Evolutionary conservation across 2,113 vertebrate species (phyloP).

Genomic region (Rhipidura dahli): DNA sequence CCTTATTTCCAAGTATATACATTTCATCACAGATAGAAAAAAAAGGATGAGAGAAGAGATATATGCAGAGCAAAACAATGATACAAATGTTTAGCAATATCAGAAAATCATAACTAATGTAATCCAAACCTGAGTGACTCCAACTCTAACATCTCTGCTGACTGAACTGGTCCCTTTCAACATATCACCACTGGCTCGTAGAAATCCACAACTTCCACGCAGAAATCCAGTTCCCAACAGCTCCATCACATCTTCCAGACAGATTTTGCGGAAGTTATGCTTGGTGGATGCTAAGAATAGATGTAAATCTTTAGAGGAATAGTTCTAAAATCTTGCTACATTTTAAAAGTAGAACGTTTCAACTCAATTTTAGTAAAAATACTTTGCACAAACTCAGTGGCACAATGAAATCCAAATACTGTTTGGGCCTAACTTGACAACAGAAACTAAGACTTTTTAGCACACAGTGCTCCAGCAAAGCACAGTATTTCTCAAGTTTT

Average conservation of each 20-base stretch:
- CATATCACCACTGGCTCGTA: constrained; percentile 89
- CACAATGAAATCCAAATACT: neutral
- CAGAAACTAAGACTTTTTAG: neutral
- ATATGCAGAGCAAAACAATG: neutral
- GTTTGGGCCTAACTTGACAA: neutral
- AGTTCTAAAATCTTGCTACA: neutral
- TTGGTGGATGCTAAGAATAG: constrained; percentile 58
- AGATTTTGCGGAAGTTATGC: constrained; percentile 70
- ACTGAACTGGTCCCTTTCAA: constrained; percentile 89
- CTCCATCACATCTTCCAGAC: constrained; percentile 87
- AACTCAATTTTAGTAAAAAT: neutral
- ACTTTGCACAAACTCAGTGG: neutral
- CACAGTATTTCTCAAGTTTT: neutral
- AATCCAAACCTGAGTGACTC: constrained; percentile 87
- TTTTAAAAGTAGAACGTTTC: neutral
- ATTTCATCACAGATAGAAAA: neutral
- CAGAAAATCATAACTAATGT: neutral
- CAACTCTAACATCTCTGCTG: constrained; percentile 85
- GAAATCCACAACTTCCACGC: constrained; percentile 86
- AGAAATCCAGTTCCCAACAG: constrained; percentile 88
- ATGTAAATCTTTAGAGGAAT: neutral
- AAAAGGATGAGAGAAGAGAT: neutral
- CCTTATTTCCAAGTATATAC: neutral
- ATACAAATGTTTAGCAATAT: neutral
- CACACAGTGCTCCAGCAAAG: neutral